Percentiles rank a stretch among this genome's conserved stretches.
These are phyloP conservation scores for Myiothlypis coronata DNA, from an alignment of 2,797 vertebrate species.

Conservation along the genomic window DNA sequence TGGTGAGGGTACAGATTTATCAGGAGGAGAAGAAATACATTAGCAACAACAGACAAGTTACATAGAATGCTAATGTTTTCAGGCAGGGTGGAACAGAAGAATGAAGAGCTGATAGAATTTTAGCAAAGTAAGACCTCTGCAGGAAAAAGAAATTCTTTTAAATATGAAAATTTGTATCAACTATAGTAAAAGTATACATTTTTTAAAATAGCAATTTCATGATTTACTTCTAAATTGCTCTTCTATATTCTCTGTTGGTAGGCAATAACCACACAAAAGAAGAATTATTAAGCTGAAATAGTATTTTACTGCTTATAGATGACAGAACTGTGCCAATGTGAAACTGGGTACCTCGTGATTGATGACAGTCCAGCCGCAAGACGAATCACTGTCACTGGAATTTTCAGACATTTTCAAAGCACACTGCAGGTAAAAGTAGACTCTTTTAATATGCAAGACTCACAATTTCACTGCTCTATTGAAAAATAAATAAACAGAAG, in stretches of 20 bases:
- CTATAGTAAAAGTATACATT: background rate
- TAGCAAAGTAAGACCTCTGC: background rate
- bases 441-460: background rate
- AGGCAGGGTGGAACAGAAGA: background rate
- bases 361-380: constrained; percentile 96
- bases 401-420: constrained; percentile 85
- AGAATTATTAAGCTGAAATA: background rate
- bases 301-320: background rate
- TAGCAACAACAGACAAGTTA: background rate
- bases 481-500: background rate
- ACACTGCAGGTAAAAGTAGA: constrained; percentile 62
- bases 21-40: background rate
- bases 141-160: background rate
- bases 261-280: background rate
- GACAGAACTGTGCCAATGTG: background rate
- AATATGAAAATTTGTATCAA: background rate
- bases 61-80: background rate
- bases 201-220: background rate
- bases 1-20: background rate
- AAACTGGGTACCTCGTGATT: constrained; percentile 86
- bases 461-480: background rate
- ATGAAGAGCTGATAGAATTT: no score
- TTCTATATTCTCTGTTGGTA: background rate
- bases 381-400: constrained; percentile 93
- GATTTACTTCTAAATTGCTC: background rate